Evolutionary conservation across 2,113 vertebrate species (phyloP).

Genomic region (Malurus alboscapulatus): DNA sequence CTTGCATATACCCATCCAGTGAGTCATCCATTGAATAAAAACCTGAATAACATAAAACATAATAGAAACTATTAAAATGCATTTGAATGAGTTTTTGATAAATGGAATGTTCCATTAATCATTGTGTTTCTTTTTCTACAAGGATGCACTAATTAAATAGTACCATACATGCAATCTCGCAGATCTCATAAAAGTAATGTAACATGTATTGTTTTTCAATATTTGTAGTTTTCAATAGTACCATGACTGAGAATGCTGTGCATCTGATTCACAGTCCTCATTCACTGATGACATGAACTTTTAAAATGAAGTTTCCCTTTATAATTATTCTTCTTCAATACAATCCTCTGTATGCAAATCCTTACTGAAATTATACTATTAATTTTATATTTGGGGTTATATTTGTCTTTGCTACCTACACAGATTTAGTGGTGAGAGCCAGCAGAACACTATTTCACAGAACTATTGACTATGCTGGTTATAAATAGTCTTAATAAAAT

Average conservation of each 20-base stretch:
- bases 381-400: not conserved
- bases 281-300: slow-evolving; percentile 30
- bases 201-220: not conserved
- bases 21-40: not conserved
- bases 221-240: not conserved
- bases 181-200: not conserved
- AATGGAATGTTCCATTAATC: not conserved
- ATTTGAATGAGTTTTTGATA: not conserved
- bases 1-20: not conserved
- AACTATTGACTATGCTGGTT: not conserved
- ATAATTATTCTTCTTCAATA: slow-evolving; percentile 12
- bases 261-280: not conserved
- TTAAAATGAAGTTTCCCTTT: slow-evolving; percentile 9
- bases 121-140: not conserved
- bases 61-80: not conserved
- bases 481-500: not conserved
- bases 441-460: not conserved
- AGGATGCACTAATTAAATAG: not conserved
- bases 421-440: not conserved
- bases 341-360: slow-evolving; percentile 3
- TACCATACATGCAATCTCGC: not conserved
- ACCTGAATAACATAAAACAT: not conserved
- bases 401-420: not conserved
- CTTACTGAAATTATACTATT: too few species aligned
- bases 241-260: not conserved